Base-by-base conservation (phyloP, 2,888 invertebrate species). In the Amaurobius ferox region DNA sequence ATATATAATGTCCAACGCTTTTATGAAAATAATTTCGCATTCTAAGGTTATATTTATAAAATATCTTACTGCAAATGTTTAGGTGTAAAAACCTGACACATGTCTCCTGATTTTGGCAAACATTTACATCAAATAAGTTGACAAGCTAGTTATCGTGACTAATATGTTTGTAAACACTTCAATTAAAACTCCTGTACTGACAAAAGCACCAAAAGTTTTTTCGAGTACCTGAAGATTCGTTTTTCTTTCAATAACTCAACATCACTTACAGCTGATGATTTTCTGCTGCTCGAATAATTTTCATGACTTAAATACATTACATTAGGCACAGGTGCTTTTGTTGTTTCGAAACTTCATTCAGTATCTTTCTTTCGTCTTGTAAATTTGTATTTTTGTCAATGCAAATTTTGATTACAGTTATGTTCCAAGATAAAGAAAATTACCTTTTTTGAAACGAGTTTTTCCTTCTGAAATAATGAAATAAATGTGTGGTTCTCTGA, bases 271-370 rank as follows among this genome's bases (percentile, higher is more conserved):
- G 79, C 72, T 79, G 79, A 79, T 72, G 48, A 32, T 67, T 73
- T 66, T 40, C 48, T 29, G 30, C 26, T 73, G 48, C 29, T 44
- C 44, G 79, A 44, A 64, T 67, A 72, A 79, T 73, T 79, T 79
- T 79, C 28, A 73, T 79, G 73, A 73, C 73, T 79, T 79, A 79
- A 40, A n/a, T 67, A 48, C 79, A 72, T 44, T 79, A 79, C 79
- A 79, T 79, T 79, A 79, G 67, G 72, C 72, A 55, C 79, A 79
- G 79, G 66, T 79, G 79, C 48, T 72, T 55, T 66, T 79, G 79
- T 72, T 79, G 48, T 55, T 55, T 26, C n/a, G 30, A 28, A 64
- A 67, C 77, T 68, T 26, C 55, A 30, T 68, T 32, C 30, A 67
- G 40, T 48, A 66, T 76, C 30, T 40, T 76, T 64, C 64, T 76